These are phyloP conservation scores for Drosophila takahashii DNA, from an alignment of 1,140 invertebrate genomes.

Conservation along the genomic window DNA sequence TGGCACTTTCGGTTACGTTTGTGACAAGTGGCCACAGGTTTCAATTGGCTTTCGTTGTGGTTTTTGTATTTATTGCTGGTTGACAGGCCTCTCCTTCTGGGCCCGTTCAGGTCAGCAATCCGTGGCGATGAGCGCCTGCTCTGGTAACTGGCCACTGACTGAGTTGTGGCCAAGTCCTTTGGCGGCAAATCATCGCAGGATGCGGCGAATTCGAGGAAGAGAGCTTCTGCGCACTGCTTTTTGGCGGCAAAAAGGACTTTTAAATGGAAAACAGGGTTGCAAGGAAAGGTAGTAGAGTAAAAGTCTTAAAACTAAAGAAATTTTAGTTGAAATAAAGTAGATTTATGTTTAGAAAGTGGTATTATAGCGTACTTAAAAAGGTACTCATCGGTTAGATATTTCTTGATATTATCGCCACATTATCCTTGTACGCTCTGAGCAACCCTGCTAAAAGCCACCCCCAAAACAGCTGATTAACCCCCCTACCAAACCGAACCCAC, in stretches of 20 bases:
- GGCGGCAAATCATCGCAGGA: conserved; percentile 53
- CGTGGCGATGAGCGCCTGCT: conserved; percentile 29
- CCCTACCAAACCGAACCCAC: not conserved
- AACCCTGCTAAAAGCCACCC: conserved; percentile 6
- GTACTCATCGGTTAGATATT: not conserved
- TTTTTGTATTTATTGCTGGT: conserved; percentile 26
- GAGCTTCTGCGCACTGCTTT: conserved; percentile 55
- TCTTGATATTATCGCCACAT: rapidly evolving
- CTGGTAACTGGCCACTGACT: conserved; percentile 66
- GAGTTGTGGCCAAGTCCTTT: conserved; percentile 59
- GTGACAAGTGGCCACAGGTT: conserved; percentile 75
- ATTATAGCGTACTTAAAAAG: not conserved
- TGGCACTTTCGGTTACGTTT: conserved; percentile 55
- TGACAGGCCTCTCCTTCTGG: conserved; percentile 2
- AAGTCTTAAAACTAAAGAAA: not conserved
- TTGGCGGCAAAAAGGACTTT: conserved; percentile 53
- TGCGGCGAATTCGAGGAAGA: conserved; percentile 58
- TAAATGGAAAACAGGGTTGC: conserved; percentile 50
- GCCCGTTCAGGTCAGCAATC: conserved; percentile 4
- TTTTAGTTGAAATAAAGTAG: not conserved
- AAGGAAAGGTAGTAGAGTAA: conserved; percentile 27
- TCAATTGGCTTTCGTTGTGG: conserved; percentile 54
- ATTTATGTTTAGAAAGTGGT: rapidly evolving
- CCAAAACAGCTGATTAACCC: conserved; percentile 17
- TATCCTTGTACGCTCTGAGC: conserved; percentile 3